Conservation (phyloP, 1,140 invertebrate species). For the Wasmannia auropunctata region DNA sequence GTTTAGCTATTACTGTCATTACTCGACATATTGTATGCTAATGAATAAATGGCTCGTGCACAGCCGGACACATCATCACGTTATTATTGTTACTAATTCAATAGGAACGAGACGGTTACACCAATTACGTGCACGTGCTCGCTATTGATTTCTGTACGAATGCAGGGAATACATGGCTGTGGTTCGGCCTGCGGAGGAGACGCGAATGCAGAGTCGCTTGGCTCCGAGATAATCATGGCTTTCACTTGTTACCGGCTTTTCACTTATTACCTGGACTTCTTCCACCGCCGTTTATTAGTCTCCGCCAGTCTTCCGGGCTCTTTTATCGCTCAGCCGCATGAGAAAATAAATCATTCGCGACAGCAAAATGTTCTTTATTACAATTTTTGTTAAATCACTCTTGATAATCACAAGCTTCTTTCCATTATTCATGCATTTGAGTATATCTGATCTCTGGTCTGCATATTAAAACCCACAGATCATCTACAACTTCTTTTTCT, state of each 20-base stretch:
- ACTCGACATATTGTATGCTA: conserved; percentile 9
- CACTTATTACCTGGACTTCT: conserved; percentile 28
- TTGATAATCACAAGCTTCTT: too few relatives aligned
- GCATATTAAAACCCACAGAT: not conserved
- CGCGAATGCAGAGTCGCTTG: not conserved
- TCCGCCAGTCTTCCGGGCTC: not conserved
- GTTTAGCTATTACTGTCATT: conserved; percentile 39
- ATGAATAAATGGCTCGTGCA: conserved; percentile 24
- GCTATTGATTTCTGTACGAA: conserved; percentile 60
- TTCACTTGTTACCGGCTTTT: conserved; percentile 21
- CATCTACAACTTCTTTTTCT: not conserved
- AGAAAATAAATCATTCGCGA: conserved; percentile 50
- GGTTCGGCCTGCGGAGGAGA: conserved; percentile 16
- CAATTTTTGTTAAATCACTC: conserved; percentile 35
- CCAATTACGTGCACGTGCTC: conserved; percentile 50
- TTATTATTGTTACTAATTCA: conserved; percentile 58
- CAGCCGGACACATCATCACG: conserved; percentile 28
- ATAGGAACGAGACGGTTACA: conserved; percentile 48
- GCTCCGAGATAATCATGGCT: conserved; percentile 48
- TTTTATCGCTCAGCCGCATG: not conserved
- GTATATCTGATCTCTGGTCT: not conserved
- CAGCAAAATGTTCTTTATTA: conserved; percentile 23
- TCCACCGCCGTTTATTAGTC: conserved; percentile 39
- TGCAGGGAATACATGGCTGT: conserved; percentile 6
- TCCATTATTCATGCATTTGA: conserved; percentile 1